Base-by-base conservation (phyloP, 1,140 invertebrate genomes). In the Coboldia fuscipes region DNA sequence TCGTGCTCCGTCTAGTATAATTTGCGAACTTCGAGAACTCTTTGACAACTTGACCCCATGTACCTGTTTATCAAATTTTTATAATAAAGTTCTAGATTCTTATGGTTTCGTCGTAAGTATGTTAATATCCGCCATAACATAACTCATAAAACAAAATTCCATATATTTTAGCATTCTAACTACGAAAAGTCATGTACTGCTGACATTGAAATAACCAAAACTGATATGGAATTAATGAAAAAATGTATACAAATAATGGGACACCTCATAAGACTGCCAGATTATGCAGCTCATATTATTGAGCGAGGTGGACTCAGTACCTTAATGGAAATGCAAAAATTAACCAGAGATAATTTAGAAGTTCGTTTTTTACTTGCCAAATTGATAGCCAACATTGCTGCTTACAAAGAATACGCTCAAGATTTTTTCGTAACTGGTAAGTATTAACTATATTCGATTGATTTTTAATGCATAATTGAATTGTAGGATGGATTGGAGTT, bases 221-320 rank as follows among this genome's bases (percentile, higher is more conserved):
- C 19, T 13, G 30, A 32, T 12, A 10, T 10, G 10, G 30, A 32
- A 8, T 32, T 19, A 13, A 3, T 32, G 17, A 18, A 19, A 32
- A n/a, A 32, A 32, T 32, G 30, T 32, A 12, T 32, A 4, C 18
- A 32, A 21, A 19, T 19, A 21, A 6, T 32, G 30, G 6, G 4
- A 20, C 30, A 32, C n/a, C 12, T 32, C 10, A 32, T 19, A 3
- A 18, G 21, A 32, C 10, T 20, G 3, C 10, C 30, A 9, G 17
- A 32, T 12, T 8, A n/a, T 3, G 30, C 15, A 3, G 12, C 41
- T 40, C 35, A 58, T 66, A 66, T 41, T 58, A 52, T 65, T 2
- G 45, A 60, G 32, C 42, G 59, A 12, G 71, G 69, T 34, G 72
- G 68, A 14, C 47, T 79, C n/a, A 51, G 61, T 33, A 47, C 70